Evolutionary conservation across 2,888 invertebrate genomes (phyloP), one percentile per base, ranked within the genome.

Genomic region (Synanthedon formicaeformis): DNA sequence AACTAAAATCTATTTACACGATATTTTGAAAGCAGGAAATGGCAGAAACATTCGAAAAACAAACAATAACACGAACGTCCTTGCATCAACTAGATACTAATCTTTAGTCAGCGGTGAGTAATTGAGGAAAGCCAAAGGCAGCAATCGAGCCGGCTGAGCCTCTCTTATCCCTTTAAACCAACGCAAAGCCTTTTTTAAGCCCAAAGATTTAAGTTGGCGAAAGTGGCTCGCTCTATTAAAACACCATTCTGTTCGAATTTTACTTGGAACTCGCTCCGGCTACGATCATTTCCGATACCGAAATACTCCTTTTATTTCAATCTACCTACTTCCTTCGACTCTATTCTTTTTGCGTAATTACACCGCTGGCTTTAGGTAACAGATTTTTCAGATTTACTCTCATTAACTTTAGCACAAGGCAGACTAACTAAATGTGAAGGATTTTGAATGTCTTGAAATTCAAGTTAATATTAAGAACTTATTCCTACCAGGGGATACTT

Each of bases 161-260:
- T 68, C 64, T 69, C 66, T 79, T 76, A 86, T 85, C 85, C 85
- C 83, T 84, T 84, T 82, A 85, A 86, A 86, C 85, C 86, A 70
- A 81, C 76, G 75, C 70, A 83, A 84, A 86, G 86, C 85, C 84
- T 85, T 85, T 85, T 84, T 85, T 84, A 85, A 85, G 85, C 85
- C 82, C 67, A 78, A 82, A 85, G 85, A 81, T 86, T 86, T 83
- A 85, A 86, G 85, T 85, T 86, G 80, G 82, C 74, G 81, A 84
- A 85, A 86, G 81, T 83, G 78, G 75, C 75, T 69, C 72, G 78
- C 81, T 86, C 82, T 84, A 85, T 85, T 84, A 85, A 84, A 84
- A 83, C 75, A 73, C 76, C 74, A 82, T 84, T 76, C 75, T 69
- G 72, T 75, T 73, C 72, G 74, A 73, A 71, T 73, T 73, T 71